phyloP scores from a whole-genome alignment of 2,113 vertebrate genomes.

The Sapajus apella region DNA sequence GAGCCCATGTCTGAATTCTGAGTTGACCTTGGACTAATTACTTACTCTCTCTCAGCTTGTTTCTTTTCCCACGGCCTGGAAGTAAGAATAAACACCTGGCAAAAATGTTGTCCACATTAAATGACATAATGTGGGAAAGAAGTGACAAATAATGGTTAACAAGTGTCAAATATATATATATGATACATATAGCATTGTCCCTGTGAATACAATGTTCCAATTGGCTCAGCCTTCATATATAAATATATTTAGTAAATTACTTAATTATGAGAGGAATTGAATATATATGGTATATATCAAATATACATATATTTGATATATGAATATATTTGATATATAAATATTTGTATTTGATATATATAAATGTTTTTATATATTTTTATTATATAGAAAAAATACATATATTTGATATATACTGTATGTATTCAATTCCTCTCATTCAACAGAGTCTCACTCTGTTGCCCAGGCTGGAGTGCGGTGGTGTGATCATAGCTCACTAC shows the following conservation, averaged over 20 bases:
- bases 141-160: background rate
- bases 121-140: background rate
- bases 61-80: background rate
- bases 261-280: conserved; percentile 80
- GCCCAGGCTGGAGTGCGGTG: background rate
- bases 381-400: too few species aligned
- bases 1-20: background rate
- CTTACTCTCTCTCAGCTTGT: background rate
- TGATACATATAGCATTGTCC: background rate
- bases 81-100: background rate
- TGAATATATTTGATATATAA: too few species aligned
- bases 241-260: conserved; percentile 81
- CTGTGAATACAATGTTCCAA: conserved; percentile 75
- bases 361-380: too few species aligned
- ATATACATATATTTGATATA: background rate
- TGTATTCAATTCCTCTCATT: conserved; percentile 74
- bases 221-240: conserved; percentile 73
- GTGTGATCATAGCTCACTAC: too few species aligned
- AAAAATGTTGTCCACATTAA: background rate
- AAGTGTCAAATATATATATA: background rate
- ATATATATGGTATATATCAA: background rate
- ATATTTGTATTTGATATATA: too few species aligned
- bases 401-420: background rate
- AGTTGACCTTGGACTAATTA: background rate
- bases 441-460: background rate